These are phyloP conservation scores for Aleiodes sp. DNA, from an alignment of 1,140 invertebrate genomes.

Conservation along the genomic window DNA sequence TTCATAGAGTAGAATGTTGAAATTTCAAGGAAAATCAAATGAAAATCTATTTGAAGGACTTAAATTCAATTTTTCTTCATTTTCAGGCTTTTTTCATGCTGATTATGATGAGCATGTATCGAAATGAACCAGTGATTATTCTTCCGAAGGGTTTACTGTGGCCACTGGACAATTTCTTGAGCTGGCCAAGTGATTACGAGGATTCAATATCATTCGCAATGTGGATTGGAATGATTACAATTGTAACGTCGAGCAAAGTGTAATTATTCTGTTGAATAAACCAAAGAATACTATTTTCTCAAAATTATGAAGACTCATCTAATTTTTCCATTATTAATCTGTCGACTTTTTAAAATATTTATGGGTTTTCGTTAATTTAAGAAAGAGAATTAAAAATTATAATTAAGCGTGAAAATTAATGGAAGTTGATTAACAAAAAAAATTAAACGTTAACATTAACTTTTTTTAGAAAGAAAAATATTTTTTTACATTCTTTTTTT, in stretches of 20 bases:
- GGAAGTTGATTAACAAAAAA: too few species aligned
- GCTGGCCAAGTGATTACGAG: constrained; percentile 54
- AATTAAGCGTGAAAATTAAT: too few species aligned
- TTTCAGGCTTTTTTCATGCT: constrained; percentile 47
- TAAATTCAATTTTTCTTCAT: constrained; percentile 21
- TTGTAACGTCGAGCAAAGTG: constrained; percentile 37
- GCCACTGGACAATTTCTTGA: constrained; percentile 52
- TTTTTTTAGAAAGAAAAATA: too few species aligned
- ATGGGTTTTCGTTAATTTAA: too few species aligned
- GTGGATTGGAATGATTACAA: constrained; percentile 53
- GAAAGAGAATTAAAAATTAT: too few species aligned
- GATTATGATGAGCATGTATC: constrained; percentile 49
- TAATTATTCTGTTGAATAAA: too few species aligned
- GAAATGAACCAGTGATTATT: constrained; percentile 53
- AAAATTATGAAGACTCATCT: too few species aligned
- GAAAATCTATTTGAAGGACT: constrained; percentile 5
- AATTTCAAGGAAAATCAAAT: neutral
- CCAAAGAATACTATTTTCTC: too few species aligned
- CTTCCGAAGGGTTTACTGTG: constrained; percentile 52
- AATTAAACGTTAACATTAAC: too few species aligned
- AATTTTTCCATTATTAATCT: too few species aligned
- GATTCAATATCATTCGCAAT: constrained; percentile 55
- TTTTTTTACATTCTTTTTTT: too few species aligned
- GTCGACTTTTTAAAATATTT: too few species aligned
- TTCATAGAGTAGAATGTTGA: neutral